Percentiles rank a stretch among this genome's conserved stretches.
Conservation (phyloP, 2,797 vertebrate genomes). For the Ctenopoma multispine region DNA sequence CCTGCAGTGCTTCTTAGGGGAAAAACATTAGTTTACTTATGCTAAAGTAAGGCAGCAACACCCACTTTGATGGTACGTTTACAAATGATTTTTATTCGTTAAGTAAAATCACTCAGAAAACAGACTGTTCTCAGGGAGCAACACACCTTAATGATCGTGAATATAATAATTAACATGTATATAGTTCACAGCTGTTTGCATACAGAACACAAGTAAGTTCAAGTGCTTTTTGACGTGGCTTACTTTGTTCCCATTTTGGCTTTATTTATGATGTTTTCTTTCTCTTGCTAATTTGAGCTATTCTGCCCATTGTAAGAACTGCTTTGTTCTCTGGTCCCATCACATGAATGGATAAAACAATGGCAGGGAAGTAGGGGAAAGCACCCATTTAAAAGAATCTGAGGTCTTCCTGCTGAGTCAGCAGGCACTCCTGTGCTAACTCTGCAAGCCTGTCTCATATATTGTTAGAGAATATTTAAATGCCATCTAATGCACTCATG, state of each 20-base stretch:
- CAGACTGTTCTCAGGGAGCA: not conserved
- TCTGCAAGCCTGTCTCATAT: not conserved
- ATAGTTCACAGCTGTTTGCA: not conserved
- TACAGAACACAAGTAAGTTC: not conserved
- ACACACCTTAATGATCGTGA: not conserved
- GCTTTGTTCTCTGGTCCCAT: slow-evolving; percentile 13
- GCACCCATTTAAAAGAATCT: slow-evolving; percentile 20
- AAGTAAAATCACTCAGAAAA: not conserved
- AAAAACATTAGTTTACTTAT: not conserved
- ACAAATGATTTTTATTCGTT: not conserved
- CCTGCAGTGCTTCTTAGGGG: not conserved
- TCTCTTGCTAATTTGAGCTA: not conserved
- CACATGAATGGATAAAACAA: slow-evolving; percentile 30
- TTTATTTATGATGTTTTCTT: not conserved
- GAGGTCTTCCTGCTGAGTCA: slow-evolving; percentile 51
- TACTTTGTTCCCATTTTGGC: not conserved
- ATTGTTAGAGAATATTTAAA: slow-evolving; percentile 34
- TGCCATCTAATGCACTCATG: slow-evolving; percentile 18
- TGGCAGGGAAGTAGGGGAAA: slow-evolving; percentile 17
- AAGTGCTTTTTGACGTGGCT: not conserved
- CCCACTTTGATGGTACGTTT: not conserved
- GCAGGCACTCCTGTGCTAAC: slow-evolving; percentile 11
- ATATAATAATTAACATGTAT: not conserved
- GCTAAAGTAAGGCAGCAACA: not conserved
- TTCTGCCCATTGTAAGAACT: not conserved